Base-by-base conservation (phyloP, 2,797 vertebrate genomes). In the Phataginus tetradactyla region DNA sequence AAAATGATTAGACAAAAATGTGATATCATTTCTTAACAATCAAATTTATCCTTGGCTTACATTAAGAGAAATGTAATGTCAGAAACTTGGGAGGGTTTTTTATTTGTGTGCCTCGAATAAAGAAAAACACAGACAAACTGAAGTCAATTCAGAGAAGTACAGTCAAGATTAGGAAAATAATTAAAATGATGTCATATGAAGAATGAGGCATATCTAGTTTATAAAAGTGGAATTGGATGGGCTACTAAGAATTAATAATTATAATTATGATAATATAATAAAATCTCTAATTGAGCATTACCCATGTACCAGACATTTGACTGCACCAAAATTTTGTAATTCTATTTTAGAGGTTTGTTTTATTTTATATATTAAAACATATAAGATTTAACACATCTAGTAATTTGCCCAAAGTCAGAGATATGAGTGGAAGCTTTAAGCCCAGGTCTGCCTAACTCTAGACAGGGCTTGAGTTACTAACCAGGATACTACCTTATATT, bases 281-380 rank as follows among this genome's bases (percentile, higher is more conserved):
- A 71, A 94, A 90, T 89, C 66, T 79, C 45, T 81, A 64, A 69
- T 21, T 32, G 53, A 89, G 37, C 9, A 51, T 78, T 61, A 78
- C 32, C 42, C 79, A 51, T 55, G 39, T 17, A 63, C 32, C 66
- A 90, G 25, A 20, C 7, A 86, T 53, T 55, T 8, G 5, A 51
- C 21, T 88, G 45, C n/a, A 69, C 88, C 61, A 91, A 88, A 90
- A 75, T 81, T 57, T 34, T 49, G 1, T 80, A 68, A 95, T 80
- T 79, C 21, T 79, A 57, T 37, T 14, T 9, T 84, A 57, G 27
- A 45, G 2, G 4, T 57, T 55, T 95, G 78, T 69, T 55, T 84
- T 75, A 17, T 75, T 64, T 80, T 83, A 34, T 13, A 72, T n/a
- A 79, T 69, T n/a, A 87, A 88, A 51, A 72, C 90, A 84, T 63